Conservation (phyloP, 1,140 invertebrate genomes). For the Drosophila asahinai region DNA sequence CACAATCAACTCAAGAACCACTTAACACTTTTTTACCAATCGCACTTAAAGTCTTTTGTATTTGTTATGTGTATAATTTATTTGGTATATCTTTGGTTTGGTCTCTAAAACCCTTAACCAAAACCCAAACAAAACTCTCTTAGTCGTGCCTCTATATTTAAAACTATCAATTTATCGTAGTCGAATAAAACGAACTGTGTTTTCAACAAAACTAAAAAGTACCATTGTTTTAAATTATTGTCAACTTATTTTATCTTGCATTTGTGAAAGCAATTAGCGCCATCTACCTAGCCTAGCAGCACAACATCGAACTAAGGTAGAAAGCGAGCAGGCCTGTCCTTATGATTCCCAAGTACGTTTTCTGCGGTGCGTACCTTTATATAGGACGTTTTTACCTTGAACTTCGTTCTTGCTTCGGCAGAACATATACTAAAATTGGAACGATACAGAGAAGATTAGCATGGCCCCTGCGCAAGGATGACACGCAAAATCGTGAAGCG, state of each 20-base stretch:
- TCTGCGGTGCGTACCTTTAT: neutral
- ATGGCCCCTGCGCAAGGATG: constrained; percentile 96
- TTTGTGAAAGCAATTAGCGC: neutral
- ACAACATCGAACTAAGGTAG: neutral
- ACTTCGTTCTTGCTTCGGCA: constrained; percentile 89
- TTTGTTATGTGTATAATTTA: constrained; percentile 65
- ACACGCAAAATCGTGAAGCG: constrained; percentile 96
- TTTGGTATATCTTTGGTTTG: constrained; percentile 53
- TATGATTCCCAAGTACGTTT: constrained; percentile 51
- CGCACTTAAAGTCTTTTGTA: constrained; percentile 54
- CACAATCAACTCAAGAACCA: constrained; percentile 60
- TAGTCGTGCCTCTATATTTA: constrained; percentile 74
- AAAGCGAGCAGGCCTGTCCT: too few relatives aligned
- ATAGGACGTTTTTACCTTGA: neutral
- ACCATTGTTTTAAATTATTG: neutral
- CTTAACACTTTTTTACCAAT: constrained; percentile 63
- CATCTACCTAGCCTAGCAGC: neutral
- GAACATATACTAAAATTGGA: constrained; percentile 93
- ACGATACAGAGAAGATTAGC: constrained; percentile 97
- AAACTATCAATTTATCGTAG: constrained; percentile 63
- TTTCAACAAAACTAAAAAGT: constrained; percentile 42
- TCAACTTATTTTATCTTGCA: neutral
- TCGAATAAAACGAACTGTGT: constrained; percentile 71
- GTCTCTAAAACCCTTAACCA: constrained; percentile 34
- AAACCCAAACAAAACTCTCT: constrained; percentile 59